Evolutionary conservation across 1,140 invertebrate genomes (phyloP).

Genomic region (Ceratina australensis): DNA sequence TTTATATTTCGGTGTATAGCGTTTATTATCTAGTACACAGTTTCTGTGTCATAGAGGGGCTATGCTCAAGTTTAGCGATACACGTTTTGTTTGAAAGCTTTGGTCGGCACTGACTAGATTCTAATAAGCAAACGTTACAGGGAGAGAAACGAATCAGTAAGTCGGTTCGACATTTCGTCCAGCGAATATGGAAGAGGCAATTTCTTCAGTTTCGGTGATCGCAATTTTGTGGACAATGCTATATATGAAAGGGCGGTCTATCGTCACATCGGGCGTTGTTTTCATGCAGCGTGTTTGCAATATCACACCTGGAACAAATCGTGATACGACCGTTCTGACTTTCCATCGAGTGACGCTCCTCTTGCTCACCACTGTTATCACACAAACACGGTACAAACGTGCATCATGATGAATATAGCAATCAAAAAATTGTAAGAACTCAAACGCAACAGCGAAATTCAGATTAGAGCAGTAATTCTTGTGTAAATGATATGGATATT

Average conservation of each 20-base stretch:
- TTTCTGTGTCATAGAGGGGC: neutral
- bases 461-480: too few species aligned
- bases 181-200: constrained; percentile 29
- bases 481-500: too few species aligned
- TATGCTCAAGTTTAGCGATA: too few species aligned
- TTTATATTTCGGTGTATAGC: neutral
- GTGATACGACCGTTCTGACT: constrained; percentile 13
- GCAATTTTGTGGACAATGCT: constrained; percentile 33
- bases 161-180: constrained; percentile 38
- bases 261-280: neutral
- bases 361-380: neutral
- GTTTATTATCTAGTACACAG: neutral
- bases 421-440: too few species aligned
- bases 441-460: too few species aligned
- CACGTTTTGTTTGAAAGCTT: neutral
- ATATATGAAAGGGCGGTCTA: constrained; percentile 58
- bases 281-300: constrained; percentile 13
- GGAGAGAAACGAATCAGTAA: neutral
- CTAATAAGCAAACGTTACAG: too few species aligned
- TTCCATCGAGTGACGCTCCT: neutral
- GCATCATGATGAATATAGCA: neutral
- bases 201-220: neutral
- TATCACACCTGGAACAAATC: constrained; percentile 37
- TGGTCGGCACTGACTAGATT: constrained; percentile 12
- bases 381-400: neutral